Base-by-base conservation (phyloP, 2,113 vertebrate genomes). In the Tichodroma muraria region DNA sequence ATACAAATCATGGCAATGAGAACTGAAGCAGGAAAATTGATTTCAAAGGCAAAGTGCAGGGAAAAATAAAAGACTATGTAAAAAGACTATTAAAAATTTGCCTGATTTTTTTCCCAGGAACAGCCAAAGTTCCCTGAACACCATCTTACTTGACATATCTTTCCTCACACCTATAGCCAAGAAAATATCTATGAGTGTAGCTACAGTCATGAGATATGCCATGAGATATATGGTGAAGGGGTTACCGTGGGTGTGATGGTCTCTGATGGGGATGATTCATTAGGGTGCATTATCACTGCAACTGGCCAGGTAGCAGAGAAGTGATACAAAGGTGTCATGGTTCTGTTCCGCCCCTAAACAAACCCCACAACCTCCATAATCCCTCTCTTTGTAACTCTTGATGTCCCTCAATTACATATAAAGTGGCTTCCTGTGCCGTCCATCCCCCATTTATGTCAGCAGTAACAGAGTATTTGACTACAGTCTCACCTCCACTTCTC, bases 321-420 rank as follows among this genome's bases (percentile, higher is more conserved):
- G 30, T 6, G 35, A 54, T 35, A 16, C 0, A 0, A 27, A 68
- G 24, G 7, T 35, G n/a, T 45, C 45, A 60, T 0, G 0, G 24
- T 40, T 82, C 47, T 89, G 24, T 69, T 42, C 47, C 0, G 0
- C 25, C 35, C 40, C 61, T 49, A 22, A n/a, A 23, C 30, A 61
- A 76, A 27, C 18, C 25, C 18, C 15, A 54, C 10, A 33, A 6
- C 30, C 30, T 76, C 57, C 35, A 23, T 31, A 42, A 31, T 9
- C 5, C 8, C 54, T 25, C 38, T 38, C 30, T 75, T 53, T n/a
- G 30, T 31, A 69, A 31, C 6, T 61, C 40, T 27, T 22, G 6
- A 20, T 76, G 31, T 35, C 17, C 3, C n/a, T 27, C 63, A 54
- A 42, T 61, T 61, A 23, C 18, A 11, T 15, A 27, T 4, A 27